Evolutionary conservation across 2,888 invertebrate genomes (phyloP), one percentile per base, ranked within the genome.

Genomic region (Pristionchus entomophagus): DNA sequence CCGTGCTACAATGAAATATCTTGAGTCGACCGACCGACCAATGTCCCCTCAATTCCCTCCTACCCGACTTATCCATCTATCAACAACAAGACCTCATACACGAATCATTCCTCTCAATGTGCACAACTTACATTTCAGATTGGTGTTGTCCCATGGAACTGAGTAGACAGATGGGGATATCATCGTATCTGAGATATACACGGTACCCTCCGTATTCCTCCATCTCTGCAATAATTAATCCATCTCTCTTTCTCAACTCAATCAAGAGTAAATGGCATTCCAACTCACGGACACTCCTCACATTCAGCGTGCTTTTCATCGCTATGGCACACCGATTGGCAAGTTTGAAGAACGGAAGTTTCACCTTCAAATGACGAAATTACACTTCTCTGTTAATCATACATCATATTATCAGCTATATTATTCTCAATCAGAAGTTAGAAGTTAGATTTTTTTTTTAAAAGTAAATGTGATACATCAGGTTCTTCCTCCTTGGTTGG

Each of bases 171-270:
- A 83, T 51, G 35, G 83, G 83, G 4, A 83, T 49, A 45, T 83
- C 83, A 51, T 83, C 83, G 49, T 83, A 83, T 41, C 83, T 62
- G n/a, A 83, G 83, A 62, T 83, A 83, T 32, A 83, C 83, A 26
- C 83, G 83, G 22, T 53, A 83, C 12, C 83, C 83, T 29, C 83
- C 83, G 29, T 83, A 83, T 62, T 83, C 83, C 8, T 59, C 83
- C 83, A 83, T 45, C 32, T 83, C 83, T 83, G 45, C 2, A 83
- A 35, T 17, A 65, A 65, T 38, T 38, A 38, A 69, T 19, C 5
- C 19, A 17, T 8, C 19, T 69, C 38, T 38, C 5, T 2, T 22
- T 38, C 38, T 17, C 78, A 26, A n/a, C 26, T 8, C 6, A 38
- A 38, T 10, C 38, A 38, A 38, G 6, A 22, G 6, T 22, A n/a